These are phyloP conservation scores for Anser cygnoides DNA, from an alignment of 2,113 vertebrate genomes.

Conservation along the genomic window DNA sequence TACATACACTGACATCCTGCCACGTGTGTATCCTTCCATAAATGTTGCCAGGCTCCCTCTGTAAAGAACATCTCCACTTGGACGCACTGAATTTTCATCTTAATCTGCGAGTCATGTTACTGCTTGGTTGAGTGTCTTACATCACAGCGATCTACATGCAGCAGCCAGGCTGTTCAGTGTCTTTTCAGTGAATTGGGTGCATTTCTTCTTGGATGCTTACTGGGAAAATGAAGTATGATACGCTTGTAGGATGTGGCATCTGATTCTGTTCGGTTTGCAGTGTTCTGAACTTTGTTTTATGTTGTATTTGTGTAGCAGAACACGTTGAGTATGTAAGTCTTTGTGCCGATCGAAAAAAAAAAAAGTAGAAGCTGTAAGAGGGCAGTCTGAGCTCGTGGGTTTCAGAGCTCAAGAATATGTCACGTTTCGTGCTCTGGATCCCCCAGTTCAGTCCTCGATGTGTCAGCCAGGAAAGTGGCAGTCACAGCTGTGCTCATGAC, in stretches of 20 bases:
- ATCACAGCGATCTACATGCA: neutral
- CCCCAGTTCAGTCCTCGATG: neutral
- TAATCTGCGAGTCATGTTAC: neutral
- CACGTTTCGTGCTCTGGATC: slow-evolving; percentile 14
- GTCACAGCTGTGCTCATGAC: neutral
- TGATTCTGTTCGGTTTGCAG: neutral
- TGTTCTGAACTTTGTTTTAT: neutral
- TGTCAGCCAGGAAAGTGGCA: slow-evolving; percentile 30
- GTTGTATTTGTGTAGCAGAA: neutral
- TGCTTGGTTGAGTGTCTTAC: neutral
- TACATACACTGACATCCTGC: neutral
- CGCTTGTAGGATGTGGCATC: neutral
- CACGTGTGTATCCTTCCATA: fast-evolving
- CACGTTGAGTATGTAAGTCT: neutral
- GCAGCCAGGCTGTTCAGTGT: neutral
- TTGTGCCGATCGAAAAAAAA: neutral
- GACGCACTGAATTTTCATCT: neutral
- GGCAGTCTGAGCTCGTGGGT: neutral
- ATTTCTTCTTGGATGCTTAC: neutral
- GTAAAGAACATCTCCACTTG: neutral
- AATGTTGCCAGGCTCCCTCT: neutral
- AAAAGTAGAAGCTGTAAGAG: neutral
- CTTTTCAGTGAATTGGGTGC: neutral
- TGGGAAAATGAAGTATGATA: neutral
- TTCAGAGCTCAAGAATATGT: neutral